Evolutionary conservation across 2,888 invertebrate genomes (phyloP), one percentile per base, ranked within the genome.

Genomic region (Epirrhoe tristata): DNA sequence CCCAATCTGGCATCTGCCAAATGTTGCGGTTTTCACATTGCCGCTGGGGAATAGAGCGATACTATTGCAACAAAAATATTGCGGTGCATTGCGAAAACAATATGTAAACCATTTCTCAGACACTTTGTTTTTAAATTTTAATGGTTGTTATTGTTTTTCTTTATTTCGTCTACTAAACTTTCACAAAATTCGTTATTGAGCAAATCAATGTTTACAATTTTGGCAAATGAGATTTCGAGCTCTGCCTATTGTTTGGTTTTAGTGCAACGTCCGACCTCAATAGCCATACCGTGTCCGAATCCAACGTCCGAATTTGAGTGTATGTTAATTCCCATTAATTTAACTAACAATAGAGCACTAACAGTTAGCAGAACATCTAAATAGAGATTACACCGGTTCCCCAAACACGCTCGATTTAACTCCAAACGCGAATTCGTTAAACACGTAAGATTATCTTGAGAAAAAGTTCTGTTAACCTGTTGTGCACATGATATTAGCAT

Each of bases 371-470:
- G 84, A 85, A 90, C 89, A 86, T 90, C 91, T 88, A 90, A 91
- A 91, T 91, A 90, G 84, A 86, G 90, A 89, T 89, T 90, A 88
- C 89, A 86, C 78, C 71, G 75, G 74, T 76, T 82, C 87, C 87
- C 85, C 78, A 83, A 82, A 85, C 84, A 92, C 86, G 93, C 88
- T 88, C 93, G 90, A 93, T 93, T 93, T 88, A 92, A 92, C 91
- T 79, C 81, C 83, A 87, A 88, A 91, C 89, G 93, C 93, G 86
- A 92, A 93, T 93, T 93, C 93, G 93, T 93, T 93, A 91, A 91
- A 93, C 93, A 93, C 74, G 86, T 77, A 87, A 86, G 84, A 82
- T 93, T 93, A 93, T 91, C 90, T 91, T 87, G 89, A 88, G 90
- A 90, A 88, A 82, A 79, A 86, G 84, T 80, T 79, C 81, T 86